phyloP scores from a whole-genome alignment of 53 echinoderm and acorn worm genomes.

The Temnopleurus reevesii region DNA sequence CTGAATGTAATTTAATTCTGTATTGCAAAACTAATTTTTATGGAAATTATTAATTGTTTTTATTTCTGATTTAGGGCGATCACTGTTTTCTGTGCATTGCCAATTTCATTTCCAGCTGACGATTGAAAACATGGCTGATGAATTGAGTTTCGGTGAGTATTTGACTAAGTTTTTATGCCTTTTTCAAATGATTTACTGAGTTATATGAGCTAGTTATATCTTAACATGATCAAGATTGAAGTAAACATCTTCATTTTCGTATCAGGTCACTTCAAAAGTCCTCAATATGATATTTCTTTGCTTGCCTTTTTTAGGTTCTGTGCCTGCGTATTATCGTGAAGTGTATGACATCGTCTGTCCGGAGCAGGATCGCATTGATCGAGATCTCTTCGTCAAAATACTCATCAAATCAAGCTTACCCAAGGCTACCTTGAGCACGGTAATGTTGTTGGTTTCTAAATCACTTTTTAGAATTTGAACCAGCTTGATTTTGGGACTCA shows the following conservation, averaged over 20 bases:
- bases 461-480: too few species aligned
- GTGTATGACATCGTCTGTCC: conserved; percentile 99
- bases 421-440: conserved; percentile 87
- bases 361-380: conserved; percentile 76
- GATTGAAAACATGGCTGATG: conserved; percentile 57
- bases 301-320: conserved; percentile 67
- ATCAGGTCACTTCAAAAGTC: not conserved
- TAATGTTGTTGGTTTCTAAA: conserved; percentile 40
- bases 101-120: conserved; percentile 36
- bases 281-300: not conserved
- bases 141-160: conserved; percentile 50
- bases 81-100: conserved; percentile 4
- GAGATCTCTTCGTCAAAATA: conserved; percentile 92
- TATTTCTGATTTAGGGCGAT: not conserved
- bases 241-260: not conserved
- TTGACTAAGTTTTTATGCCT: not conserved
- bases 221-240: not conserved
- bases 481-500: too few species aligned
- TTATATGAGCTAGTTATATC: not conserved
- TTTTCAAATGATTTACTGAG: not conserved
- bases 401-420: conserved; percentile 94
- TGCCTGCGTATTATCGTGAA: conserved; percentile 93
- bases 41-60: not conserved
- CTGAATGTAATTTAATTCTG: not conserved
- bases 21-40: not conserved